A percentile compares a stretch with the other conserved stretches of the same genome.
Conservation (phyloP, 2,888 invertebrate species). For the Ligdia adustata region DNA sequence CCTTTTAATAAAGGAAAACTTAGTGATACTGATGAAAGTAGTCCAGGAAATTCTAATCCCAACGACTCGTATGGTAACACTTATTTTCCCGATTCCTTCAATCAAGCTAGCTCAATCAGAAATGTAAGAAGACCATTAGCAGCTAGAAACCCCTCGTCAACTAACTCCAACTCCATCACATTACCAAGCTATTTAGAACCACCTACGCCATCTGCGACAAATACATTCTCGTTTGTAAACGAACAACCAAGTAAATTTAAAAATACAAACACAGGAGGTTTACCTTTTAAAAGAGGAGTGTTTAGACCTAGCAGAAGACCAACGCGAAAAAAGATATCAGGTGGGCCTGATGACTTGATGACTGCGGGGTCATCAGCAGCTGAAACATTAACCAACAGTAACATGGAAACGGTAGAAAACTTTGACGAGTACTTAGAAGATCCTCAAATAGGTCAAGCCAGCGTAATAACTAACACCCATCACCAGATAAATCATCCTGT, state of each 20-base stretch:
- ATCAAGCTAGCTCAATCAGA: slow-evolving; percentile 70
- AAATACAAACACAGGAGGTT: slow-evolving; percentile 45
- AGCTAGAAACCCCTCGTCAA: slow-evolving; percentile 49
- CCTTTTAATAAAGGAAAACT: slow-evolving; percentile 55
- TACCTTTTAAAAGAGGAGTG: slow-evolving; percentile 70
- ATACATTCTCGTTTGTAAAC: slow-evolving; percentile 63
- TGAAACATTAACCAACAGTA: slow-evolving; percentile 56
- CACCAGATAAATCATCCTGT: slow-evolving; percentile 14
- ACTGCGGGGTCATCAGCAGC: slow-evolving; percentile 72
- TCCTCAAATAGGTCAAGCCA: slow-evolving; percentile 54
- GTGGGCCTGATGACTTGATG: slow-evolving; percentile 67
- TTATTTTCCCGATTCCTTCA: slow-evolving; percentile 73
- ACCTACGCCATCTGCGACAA: slow-evolving; percentile 68
- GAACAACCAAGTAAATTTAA: slow-evolving; percentile 66
- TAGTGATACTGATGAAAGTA: slow-evolving; percentile 61
- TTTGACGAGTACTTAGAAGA: slow-evolving; percentile 61
- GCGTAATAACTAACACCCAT: slow-evolving; percentile 34
- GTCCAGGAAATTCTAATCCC: slow-evolving; percentile 46
- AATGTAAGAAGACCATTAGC: slow-evolving; percentile 65
- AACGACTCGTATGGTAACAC: slow-evolving; percentile 74
- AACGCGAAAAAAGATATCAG: slow-evolving; percentile 72
- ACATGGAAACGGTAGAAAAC: slow-evolving; percentile 64
- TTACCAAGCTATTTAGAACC: slow-evolving; percentile 79
- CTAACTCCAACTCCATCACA: slow-evolving; percentile 60
- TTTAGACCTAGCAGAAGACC: slow-evolving; percentile 69